Evolutionary conservation across 2,888 invertebrate genomes (phyloP), one percentile per base, ranked within the genome.

Genomic region (Tillus elongatus): DNA sequence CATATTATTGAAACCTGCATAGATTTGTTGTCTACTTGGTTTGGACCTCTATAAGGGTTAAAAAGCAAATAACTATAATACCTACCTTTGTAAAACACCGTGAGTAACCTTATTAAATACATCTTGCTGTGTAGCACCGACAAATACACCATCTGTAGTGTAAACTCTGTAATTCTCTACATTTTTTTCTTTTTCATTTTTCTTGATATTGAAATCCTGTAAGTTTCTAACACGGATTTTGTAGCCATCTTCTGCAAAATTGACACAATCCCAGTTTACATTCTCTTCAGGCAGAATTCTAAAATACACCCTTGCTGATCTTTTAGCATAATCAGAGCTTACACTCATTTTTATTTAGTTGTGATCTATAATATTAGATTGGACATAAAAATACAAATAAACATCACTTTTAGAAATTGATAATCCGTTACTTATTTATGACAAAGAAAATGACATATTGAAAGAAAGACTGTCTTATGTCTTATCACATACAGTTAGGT

Each of bases 131-230:
- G 54, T 54, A 8, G 49, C 43, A 34, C 66, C 61, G 29, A 54
- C 55, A 45, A 69, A 68, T 11, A 67, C 47, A 8, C 62, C 63
- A 43, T 68, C 61, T 0, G 61, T 58, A 33, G 49, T 36, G 45
- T 67, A 69, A 19, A 57, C 54, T 64, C 66, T 66, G 3, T 37
- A 35, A n/a, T 39, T 37, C n/a, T 45, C 39, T 32, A 45, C 51
- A 1, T 46, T 39, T 3, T 46, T 44, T 16, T 43, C 39, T 31
- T 14, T 32, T 31, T 32, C 13, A 11, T 14, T 28, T 6, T 33
- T 6, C 6, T 6, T 4, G 6, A 6, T 11, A 11, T 32, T 14
- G 6, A 6, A 6, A 44, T 60, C 56, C 52, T 63, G 63, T 35
- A 60, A 44, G 41, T 56, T 56, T 41, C 64, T 54, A 12, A 67